Evolutionary conservation across 2,888 invertebrate species (phyloP).

Genomic region (Ceratothoa steindachneri): DNA sequence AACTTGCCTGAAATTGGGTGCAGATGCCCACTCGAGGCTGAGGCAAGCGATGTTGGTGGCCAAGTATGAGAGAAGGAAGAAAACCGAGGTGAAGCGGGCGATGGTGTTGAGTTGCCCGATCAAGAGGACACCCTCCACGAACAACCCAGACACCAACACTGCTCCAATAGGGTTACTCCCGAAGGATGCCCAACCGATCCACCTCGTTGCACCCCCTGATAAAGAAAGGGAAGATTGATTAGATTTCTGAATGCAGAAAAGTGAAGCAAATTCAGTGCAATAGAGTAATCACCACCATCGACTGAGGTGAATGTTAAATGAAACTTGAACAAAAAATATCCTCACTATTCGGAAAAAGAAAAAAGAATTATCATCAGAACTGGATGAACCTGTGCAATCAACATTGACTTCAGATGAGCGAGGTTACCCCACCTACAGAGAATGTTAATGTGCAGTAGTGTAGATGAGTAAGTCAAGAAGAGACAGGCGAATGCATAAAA

Average conservation of each 20-base stretch:
- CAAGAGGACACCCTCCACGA: conserved; percentile 34
- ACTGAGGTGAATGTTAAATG: neutral
- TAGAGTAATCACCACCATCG: no score
- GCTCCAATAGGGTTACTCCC: conserved; percentile 39
- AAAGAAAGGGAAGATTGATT: conserved; percentile 2
- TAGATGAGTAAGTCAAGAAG: no score
- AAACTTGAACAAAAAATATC: neutral
- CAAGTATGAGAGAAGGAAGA: conserved; percentile 93
- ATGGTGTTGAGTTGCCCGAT: conserved; percentile 85
- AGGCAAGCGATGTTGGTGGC: conserved; percentile 94
- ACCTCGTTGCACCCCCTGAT: conserved; percentile 24
- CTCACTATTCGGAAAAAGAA: no score
- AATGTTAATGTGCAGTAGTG: no score
- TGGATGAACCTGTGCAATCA: no score
- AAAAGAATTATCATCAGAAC: no score
- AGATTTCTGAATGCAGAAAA: no score
- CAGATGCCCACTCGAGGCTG: conserved; percentile 91
- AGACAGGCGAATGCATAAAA: no score
- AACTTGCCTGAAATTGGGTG: conserved; percentile 90
- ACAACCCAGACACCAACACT: conserved; percentile 26
- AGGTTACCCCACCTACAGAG: no score
- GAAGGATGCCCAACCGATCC: conserved; percentile 22
- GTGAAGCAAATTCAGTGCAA: no score
- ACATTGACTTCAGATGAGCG: no score
- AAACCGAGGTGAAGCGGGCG: conserved; percentile 91